Base-by-base conservation (phyloP, 2,797 vertebrate genomes). In the Loriculus beryllinus region DNA sequence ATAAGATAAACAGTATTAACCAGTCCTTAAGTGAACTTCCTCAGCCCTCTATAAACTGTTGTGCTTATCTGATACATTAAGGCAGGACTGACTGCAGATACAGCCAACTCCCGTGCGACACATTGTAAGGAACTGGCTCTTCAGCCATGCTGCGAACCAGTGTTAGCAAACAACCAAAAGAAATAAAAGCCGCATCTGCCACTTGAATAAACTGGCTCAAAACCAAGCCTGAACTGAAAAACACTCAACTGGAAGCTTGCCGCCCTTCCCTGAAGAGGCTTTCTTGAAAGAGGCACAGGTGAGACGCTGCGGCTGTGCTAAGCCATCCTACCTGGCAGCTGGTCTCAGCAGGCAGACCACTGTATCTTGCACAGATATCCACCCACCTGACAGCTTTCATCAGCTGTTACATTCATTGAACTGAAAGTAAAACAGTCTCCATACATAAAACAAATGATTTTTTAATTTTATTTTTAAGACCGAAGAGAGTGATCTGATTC, bases 1-100 rank as follows among this genome's bases (percentile, higher is more conserved):
- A 96, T 90, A 93, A 93, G 74, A 47, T 70, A 88, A 91, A 83
- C 70, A 76, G 56, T 92, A 81, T 96, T 91, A 81, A 92, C 80
- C 20, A 69, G 39, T 56, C 65, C 74, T 76, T 54, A 90, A 94
- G 85, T 83, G 90, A 91, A 81, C 92, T 95, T 91, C 82, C 80
- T 91, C 79, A 79, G 59, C 7, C 35, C 62, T 92, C 77, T 91
- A 26, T 93, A 94, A 96, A 95, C 74, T 86, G 82, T 92, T 96
- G 62, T 49, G 57, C 72, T 94, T 92, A 78, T 75, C 57, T 59
- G 49, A 86, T 86, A 57, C 62, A 69, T 72, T 75, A 59, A 72
- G 65, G 48, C 42, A 77, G 75, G 22, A 47, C 54, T 25, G 48
- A 68, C 64, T 81, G 72, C 72, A 0, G 2, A n/a, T 28, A 57